A percentile compares a stretch with the other conserved stretches of the same genome.
Conservation (phyloP, 2,113 vertebrate species). For the Boulengeromyrus knoepffleri region DNA sequence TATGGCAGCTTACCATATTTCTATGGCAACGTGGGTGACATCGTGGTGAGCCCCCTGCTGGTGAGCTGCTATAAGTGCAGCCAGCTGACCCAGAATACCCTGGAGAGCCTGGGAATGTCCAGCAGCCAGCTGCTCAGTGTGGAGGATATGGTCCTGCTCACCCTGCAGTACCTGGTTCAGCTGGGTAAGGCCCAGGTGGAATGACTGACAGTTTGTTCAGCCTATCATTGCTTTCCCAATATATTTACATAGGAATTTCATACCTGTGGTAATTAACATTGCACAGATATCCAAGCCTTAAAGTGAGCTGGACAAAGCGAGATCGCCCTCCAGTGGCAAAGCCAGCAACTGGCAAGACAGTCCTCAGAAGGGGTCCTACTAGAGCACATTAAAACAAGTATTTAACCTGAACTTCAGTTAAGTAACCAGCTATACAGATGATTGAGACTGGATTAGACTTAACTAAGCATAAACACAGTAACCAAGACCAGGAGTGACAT, state of each 20-base stretch:
- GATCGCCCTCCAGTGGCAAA: background rate
- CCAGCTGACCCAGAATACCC: slow-evolving; percentile 76
- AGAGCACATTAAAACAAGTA: background rate
- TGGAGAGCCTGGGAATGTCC: slow-evolving; percentile 74
- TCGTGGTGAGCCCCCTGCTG: slow-evolving; percentile 93
- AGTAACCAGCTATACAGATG: background rate
- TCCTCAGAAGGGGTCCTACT: background rate
- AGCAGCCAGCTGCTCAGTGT: slow-evolving; percentile 77
- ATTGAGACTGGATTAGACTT: background rate
- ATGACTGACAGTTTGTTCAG: background rate
- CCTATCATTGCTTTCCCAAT: background rate
- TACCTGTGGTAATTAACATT: background rate
- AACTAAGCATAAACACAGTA: background rate
- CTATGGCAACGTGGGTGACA: slow-evolving; percentile 94
- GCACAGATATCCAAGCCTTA: background rate
- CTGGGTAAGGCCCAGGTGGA: slow-evolving; percentile 61
- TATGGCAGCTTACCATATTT: slow-evolving; percentile 97
- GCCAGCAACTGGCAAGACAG: background rate
- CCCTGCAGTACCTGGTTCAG: slow-evolving; percentile 88
- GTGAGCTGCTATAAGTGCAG: slow-evolving; percentile 90
- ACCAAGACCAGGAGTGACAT: background rate
- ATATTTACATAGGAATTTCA: background rate
- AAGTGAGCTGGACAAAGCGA: background rate
- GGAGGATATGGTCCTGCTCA: slow-evolving; percentile 91
- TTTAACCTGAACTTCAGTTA: background rate